A percentile compares a stretch with the other conserved stretches of the same genome.
Evolutionary conservation across 2,797 vertebrate genomes (phyloP).

Genomic region (Myotis vivesi): DNA sequence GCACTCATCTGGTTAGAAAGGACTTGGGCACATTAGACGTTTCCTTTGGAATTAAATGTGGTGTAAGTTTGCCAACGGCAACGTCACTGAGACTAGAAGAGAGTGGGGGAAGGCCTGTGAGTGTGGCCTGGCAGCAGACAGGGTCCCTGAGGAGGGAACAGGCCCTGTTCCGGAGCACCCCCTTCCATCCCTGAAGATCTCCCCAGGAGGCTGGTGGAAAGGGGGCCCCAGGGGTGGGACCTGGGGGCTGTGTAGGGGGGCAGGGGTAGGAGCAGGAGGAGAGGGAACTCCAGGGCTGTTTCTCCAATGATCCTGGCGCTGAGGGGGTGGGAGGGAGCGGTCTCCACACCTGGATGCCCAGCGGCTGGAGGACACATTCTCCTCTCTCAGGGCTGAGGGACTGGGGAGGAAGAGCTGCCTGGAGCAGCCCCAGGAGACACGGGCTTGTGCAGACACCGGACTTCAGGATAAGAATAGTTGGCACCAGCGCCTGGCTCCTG

Average conservation of each 20-base stretch:
- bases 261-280: not conserved
- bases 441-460: not conserved
- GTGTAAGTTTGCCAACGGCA: not conserved
- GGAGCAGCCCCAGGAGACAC: not conserved
- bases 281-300: not conserved
- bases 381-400: not conserved
- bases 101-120: not conserved
- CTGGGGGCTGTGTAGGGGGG: not conserved
- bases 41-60: constrained; percentile 4
- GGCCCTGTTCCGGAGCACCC: not conserved
- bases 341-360: not conserved
- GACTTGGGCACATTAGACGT: not conserved
- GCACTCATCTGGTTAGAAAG: not conserved
- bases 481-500: not conserved
- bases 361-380: fast-evolving
- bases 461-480: constrained; percentile 2
- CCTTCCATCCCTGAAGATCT: not conserved
- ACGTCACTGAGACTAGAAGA: constrained; percentile 14
- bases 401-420: not conserved
- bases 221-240: not conserved
- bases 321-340: fast-evolving
- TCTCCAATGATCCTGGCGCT: not conserved
- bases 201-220: not conserved
- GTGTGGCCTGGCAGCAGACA: not conserved
- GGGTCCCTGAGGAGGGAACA: not conserved